Conservation (phyloP, 2,888 invertebrate genomes). For the Leptopilina drosophilae region DNA sequence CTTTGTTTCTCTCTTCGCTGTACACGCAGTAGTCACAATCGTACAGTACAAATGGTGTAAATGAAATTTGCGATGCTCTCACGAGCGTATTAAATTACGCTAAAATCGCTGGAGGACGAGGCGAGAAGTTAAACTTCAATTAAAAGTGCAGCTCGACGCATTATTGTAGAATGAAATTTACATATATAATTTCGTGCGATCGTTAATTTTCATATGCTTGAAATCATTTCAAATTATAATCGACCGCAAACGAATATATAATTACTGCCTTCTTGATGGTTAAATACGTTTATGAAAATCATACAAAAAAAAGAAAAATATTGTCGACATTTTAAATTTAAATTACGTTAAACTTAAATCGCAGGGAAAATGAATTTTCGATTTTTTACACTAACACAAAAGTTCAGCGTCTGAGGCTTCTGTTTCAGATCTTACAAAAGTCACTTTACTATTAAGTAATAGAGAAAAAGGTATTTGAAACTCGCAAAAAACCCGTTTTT, state of each 20-base stretch:
- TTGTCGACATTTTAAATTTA: neutral
- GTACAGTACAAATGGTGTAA: constrained; percentile 22
- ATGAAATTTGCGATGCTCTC: constrained; percentile 38
- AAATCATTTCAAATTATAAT: constrained; percentile 32
- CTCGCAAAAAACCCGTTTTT: too few species aligned
- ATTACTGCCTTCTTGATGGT: neutral
- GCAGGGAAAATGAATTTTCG: neutral
- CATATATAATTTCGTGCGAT: constrained; percentile 25
- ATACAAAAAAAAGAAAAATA: too few species aligned
- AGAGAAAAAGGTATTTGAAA: too few species aligned
- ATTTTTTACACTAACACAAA: too few species aligned
- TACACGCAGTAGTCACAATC: neutral
- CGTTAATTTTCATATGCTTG: constrained; percentile 27
- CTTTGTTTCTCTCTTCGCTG: neutral
- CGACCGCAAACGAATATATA: constrained; percentile 23
- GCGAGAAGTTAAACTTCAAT: constrained; percentile 33
- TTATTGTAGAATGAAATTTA: constrained; percentile 35
- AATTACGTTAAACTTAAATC: constrained; percentile 11
- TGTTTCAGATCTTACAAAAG: too few species aligned
- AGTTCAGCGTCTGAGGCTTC: too few species aligned
- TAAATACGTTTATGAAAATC: neutral
- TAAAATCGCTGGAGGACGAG: constrained; percentile 32
- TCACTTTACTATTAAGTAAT: too few species aligned
- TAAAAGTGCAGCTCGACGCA: constrained; percentile 31
- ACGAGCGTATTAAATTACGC: constrained; percentile 27